These are phyloP conservation scores for Cydia strobilella DNA, from an alignment of 1,140 invertebrate genomes.

Conservation along the genomic window DNA sequence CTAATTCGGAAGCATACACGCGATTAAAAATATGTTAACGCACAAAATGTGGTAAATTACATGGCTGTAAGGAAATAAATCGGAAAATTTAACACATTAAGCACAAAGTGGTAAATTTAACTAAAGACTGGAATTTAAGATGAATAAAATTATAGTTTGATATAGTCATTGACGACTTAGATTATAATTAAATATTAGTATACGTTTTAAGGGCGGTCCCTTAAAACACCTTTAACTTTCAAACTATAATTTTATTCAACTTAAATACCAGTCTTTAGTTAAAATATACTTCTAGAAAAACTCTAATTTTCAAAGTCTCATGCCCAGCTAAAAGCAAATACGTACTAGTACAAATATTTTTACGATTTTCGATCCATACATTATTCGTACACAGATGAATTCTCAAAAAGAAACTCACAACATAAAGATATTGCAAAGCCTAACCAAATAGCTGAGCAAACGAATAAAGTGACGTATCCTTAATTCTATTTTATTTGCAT, in stretches of 20 bases:
- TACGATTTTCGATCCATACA: not conserved
- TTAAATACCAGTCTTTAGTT: too few species aligned
- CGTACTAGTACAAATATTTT: not conserved
- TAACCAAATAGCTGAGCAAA: constrained; percentile 26
- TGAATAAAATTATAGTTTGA: too few species aligned
- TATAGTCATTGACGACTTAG: too few species aligned
- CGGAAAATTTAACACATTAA: too few species aligned
- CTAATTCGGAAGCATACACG: not conserved
- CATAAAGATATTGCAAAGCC: constrained; percentile 22
- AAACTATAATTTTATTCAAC: too few species aligned
- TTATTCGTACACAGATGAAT: constrained; percentile 1
- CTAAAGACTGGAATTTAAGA: too few species aligned
- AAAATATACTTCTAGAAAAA: too few species aligned
- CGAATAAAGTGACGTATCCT: constrained; percentile 21
- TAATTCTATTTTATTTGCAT: not conserved
- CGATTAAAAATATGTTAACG: constrained; percentile 11
- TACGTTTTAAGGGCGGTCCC: too few species aligned
- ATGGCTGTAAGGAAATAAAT: not conserved
- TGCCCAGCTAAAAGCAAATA: not conserved
- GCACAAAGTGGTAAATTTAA: too few species aligned
- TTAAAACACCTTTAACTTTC: too few species aligned
- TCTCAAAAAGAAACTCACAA: not conserved
- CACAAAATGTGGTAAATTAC: constrained; percentile 1
- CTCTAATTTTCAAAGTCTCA: too few species aligned
- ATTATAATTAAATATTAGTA: too few species aligned